These are phyloP conservation scores for Drosophila quasianomalipes DNA, from an alignment of 2,888 invertebrate species.

Conservation along the genomic window DNA sequence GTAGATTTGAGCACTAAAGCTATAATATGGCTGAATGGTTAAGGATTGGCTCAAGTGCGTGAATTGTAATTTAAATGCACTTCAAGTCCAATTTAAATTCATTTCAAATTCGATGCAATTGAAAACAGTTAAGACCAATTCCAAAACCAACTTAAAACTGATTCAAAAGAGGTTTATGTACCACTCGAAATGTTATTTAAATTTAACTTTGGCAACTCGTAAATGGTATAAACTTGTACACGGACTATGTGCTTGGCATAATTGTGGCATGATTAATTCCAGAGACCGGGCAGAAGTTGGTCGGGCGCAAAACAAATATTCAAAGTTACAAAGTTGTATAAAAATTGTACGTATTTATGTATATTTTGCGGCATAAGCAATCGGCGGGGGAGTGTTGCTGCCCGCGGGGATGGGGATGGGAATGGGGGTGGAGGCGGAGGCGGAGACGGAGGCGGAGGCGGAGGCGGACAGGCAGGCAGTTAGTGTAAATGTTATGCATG, in stretches of 20 bases:
- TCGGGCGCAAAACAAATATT: constrained; percentile 35
- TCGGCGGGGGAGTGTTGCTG: neutral
- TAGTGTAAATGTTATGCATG: constrained; percentile 66
- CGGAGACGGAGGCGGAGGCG: neutral
- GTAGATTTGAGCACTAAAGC: neutral
- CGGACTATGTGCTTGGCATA: constrained; percentile 32
- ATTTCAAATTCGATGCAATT: neutral
- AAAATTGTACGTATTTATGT: constrained; percentile 46
- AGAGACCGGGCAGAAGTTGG: constrained; percentile 41
- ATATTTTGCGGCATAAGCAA: constrained; percentile 45
- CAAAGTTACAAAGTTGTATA: constrained; percentile 35
- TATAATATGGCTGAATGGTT: neutral
- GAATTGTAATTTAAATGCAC: neutral
- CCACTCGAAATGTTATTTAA: neutral
- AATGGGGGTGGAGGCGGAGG: neutral
- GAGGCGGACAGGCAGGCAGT: constrained; percentile 12
- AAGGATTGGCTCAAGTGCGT: neutral
- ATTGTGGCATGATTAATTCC: constrained; percentile 69
- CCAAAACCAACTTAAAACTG: neutral
- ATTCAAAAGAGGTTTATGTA: neutral
- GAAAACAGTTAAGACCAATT: neutral
- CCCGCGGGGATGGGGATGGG: too few relatives aligned
- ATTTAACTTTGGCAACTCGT: constrained; percentile 1
- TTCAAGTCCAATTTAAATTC: neutral
- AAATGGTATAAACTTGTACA: constrained; percentile 17